Conservation (phyloP, 2,888 invertebrate genomes). For the Tortrix viridana region DNA sequence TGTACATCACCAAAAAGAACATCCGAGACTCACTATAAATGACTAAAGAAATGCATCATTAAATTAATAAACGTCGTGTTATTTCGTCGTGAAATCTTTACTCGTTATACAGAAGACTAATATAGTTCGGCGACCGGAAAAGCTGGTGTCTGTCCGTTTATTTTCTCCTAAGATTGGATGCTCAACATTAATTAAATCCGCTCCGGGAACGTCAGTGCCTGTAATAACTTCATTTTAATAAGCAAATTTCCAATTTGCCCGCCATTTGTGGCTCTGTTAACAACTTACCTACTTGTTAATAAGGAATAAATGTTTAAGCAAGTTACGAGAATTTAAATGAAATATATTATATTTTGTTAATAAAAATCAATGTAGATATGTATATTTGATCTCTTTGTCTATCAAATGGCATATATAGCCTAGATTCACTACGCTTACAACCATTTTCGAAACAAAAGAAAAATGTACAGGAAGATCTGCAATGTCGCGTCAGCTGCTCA, state of each 20-base stretch:
- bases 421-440: no score
- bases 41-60: constrained; percentile 31
- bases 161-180: not conserved
- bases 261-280: not conserved
- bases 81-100: constrained; percentile 19
- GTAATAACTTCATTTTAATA: constrained; percentile 7
- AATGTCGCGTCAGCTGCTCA: no score
- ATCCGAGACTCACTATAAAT: constrained; percentile 11
- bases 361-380: no score
- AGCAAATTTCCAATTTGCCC: constrained; percentile 7
- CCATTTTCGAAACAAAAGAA: no score
- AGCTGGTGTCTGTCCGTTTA: not conserved
- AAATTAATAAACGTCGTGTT: not conserved
- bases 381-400: no score
- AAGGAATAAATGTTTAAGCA: not conserved
- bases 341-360: no score
- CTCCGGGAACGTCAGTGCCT: constrained; percentile 2
- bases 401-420: no score
- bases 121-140: not conserved
- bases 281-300: not conserved
- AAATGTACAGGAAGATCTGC: no score
- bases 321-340: no score
- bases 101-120: no score
- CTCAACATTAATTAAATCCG: constrained; percentile 7
- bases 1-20: no score